Conservation (phyloP, 2,888 invertebrate species). For the Dryococelus australis region DNA sequence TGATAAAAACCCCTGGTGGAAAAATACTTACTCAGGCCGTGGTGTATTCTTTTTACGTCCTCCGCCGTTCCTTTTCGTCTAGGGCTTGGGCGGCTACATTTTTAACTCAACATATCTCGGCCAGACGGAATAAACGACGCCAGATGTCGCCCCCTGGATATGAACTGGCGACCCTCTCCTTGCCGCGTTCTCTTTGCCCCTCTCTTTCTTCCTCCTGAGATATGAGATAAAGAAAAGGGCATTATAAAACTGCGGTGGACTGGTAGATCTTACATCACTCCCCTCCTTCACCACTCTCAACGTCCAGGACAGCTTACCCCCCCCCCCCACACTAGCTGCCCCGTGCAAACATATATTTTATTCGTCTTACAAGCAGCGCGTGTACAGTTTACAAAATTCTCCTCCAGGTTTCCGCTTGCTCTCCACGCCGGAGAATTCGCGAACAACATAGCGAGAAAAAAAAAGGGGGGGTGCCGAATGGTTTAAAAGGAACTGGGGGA, state of each 20-base stretch:
- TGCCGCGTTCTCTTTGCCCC: background rate
- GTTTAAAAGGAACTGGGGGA: background rate
- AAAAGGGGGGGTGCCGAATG: background rate
- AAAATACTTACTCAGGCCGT: background rate
- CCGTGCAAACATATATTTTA: background rate
- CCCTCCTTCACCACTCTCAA: background rate
- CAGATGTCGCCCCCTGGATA: background rate
- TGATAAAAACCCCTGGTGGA: background rate
- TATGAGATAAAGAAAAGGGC: background rate
- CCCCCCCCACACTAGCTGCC: background rate
- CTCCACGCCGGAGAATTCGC: background rate
- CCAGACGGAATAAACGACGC: background rate
- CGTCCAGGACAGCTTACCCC: background rate
- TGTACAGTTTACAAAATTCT: slow-evolving; percentile 16
- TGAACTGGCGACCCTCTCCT: background rate
- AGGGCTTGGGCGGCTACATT: background rate
- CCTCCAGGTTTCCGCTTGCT: background rate
- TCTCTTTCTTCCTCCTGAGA: background rate
- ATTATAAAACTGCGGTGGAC: background rate
- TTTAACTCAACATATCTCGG: background rate
- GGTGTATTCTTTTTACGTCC: slow-evolving; percentile 7
- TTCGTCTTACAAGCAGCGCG: background rate
- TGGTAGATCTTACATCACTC: background rate
- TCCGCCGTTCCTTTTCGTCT: background rate
- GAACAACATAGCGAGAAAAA: background rate